Evolutionary conservation across 2,888 invertebrate genomes (phyloP).

Genomic region (Limenitis camilla): DNA sequence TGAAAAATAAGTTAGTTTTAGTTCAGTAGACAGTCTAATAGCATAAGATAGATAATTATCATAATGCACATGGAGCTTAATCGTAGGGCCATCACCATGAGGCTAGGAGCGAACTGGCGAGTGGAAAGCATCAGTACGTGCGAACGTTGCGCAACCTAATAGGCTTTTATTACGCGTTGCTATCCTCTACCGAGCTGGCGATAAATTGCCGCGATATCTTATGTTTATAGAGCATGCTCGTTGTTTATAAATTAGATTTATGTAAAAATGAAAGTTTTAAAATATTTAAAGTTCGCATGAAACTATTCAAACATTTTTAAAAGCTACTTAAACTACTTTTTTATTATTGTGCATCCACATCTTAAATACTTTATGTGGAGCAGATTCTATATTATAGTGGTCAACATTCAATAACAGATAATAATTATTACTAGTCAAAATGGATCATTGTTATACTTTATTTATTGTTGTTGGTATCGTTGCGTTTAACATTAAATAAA

Average conservation of each 20-base stretch:
- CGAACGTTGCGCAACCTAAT: conserved; percentile 64
- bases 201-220: conserved; percentile 43
- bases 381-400: too few species aligned
- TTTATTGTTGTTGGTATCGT: too few species aligned
- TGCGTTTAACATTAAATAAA: too few species aligned
- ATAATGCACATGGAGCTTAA: neutral
- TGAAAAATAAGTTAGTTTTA: neutral
- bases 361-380: too few species aligned
- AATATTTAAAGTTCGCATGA: neutral
- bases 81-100: conserved; percentile 26
- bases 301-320: neutral
- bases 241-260: conserved; percentile 9
- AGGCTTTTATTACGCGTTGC: conserved; percentile 43
- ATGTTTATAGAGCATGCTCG: conserved; percentile 11
- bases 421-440: too few species aligned
- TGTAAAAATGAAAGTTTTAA: conserved; percentile 7
- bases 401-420: too few species aligned
- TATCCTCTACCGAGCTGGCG: conserved; percentile 17
- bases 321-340: too few species aligned
- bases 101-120: conserved; percentile 25
- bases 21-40: neutral
- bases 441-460: too few species aligned
- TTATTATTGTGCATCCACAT: too few species aligned
- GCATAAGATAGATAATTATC: neutral
- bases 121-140: conserved; percentile 38